Evolutionary conservation across 2,113 vertebrate genomes (phyloP).

Genomic region (Neofelis nebulosa): DNA sequence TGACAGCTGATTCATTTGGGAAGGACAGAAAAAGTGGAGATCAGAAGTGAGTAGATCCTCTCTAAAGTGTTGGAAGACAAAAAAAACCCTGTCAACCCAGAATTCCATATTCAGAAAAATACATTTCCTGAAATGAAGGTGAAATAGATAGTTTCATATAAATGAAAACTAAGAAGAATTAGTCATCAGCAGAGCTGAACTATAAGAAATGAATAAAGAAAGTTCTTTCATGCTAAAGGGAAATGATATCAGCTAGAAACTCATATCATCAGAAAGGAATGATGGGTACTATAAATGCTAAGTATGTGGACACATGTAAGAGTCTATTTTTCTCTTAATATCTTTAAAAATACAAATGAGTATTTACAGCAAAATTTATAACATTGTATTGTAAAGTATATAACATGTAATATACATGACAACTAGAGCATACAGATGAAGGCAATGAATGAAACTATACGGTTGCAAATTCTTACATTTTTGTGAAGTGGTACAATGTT

Average conservation of each 20-base stretch:
- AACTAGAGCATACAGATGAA: neutral
- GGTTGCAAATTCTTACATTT: neutral
- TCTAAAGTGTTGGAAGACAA: neutral
- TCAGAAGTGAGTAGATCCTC: neutral
- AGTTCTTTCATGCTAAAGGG: neutral
- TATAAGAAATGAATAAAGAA: neutral
- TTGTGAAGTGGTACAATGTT: neutral
- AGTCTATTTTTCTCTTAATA: neutral
- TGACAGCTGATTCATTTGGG: neutral
- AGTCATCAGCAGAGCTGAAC: neutral
- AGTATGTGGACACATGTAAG: neutral
- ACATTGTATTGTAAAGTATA: neutral
- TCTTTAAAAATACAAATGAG: neutral
- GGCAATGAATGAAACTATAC: neutral
- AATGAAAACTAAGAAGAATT: neutral
- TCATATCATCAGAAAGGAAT: neutral
- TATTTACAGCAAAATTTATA: neutral
- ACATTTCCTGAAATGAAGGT: neutral
- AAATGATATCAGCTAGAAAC: neutral
- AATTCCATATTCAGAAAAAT: neutral
- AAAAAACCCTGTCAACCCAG: neutral
- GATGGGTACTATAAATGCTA: neutral
- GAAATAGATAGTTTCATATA: neutral
- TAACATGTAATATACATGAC: neutral
- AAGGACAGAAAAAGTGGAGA: neutral